phyloP scores from a whole-genome alignment of 2,888 invertebrate genomes.

The Tromatobia lineatoria region DNA sequence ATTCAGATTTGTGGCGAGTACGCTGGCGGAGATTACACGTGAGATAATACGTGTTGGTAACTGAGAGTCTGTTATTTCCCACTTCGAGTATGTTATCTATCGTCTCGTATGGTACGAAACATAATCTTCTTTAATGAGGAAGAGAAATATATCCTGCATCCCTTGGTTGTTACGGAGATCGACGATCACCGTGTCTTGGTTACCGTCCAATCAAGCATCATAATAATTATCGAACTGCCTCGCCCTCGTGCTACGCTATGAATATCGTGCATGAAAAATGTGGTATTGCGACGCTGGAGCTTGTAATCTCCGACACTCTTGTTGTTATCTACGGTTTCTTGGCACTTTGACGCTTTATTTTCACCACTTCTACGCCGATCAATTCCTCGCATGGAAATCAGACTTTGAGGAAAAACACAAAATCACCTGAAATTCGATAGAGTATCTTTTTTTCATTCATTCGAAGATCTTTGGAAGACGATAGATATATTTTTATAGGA shows the following conservation, averaged over 20 bases:
- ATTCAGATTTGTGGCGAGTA: constrained; percentile 42
- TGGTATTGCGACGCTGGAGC: constrained; percentile 14
- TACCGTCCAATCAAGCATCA: constrained; percentile 62
- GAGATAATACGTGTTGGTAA: constrained; percentile 40
- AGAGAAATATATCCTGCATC: constrained; percentile 40
- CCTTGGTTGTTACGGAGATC: constrained; percentile 23
- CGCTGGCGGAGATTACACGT: constrained; percentile 37
- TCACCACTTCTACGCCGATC: not conserved
- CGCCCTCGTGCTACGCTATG: constrained; percentile 34
- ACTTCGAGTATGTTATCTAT: constrained; percentile 27
- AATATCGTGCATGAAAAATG: constrained; percentile 41
- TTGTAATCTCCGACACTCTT: constrained; percentile 46
- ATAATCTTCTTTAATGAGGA: constrained; percentile 61
- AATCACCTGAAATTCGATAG: not conserved
- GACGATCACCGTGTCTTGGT: constrained; percentile 43
- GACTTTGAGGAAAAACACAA: not conserved
- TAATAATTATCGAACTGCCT: constrained; percentile 65
- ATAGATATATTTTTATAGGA: not conserved
- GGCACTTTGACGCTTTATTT: constrained; percentile 18
- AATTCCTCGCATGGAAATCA: constrained; percentile 2
- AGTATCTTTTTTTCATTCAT: too few species aligned
- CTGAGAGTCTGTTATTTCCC: constrained; percentile 23
- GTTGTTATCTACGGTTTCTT: constrained; percentile 16
- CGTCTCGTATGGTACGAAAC: constrained; percentile 33
- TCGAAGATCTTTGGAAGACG: too few species aligned